These are phyloP conservation scores for Agrotis exclamationis DNA, from an alignment of 2,888 invertebrate genomes.

Conservation along the genomic window DNA sequence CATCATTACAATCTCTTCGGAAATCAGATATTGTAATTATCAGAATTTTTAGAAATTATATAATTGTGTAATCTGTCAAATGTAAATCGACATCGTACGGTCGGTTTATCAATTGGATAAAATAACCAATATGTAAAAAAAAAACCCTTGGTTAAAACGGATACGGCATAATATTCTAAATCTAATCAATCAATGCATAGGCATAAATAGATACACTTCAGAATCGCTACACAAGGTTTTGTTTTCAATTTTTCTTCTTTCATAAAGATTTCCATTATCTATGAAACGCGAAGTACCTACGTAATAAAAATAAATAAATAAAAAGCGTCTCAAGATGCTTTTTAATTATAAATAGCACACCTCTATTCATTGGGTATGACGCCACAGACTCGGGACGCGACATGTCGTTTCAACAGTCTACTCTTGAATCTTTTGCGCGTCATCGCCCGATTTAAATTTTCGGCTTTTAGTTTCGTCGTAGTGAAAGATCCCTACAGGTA, in stretches of 20 bases:
- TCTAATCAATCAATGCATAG: conserved; percentile 29
- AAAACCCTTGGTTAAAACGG: neutral
- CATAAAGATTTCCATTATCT: too few species aligned
- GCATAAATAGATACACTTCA: conserved; percentile 20
- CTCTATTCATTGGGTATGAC: conserved; percentile 16
- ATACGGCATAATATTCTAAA: conserved; percentile 20
- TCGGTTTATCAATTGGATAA: conserved; percentile 35
- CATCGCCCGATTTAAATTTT: conserved; percentile 36
- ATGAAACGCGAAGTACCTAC: too few species aligned
- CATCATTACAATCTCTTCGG: neutral
- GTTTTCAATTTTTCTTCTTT: too few species aligned
- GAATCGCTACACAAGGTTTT: too few species aligned
- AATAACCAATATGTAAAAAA: conserved; percentile 1
- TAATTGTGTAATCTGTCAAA: conserved; percentile 27
- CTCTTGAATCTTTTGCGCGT: conserved; percentile 13
- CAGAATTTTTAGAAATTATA: neutral
- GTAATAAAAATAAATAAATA: neutral
- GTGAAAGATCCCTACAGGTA: conserved; percentile 11
- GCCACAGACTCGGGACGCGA: neutral
- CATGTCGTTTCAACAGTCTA: conserved; percentile 6
- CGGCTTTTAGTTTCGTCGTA: neutral
- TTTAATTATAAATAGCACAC: neutral
- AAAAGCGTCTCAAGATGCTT: neutral
- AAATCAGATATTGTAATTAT: neutral
- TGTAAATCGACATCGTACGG: conserved; percentile 7